Base-by-base conservation (phyloP, 2,113 vertebrate species). In the Brevimyrus niger region DNA sequence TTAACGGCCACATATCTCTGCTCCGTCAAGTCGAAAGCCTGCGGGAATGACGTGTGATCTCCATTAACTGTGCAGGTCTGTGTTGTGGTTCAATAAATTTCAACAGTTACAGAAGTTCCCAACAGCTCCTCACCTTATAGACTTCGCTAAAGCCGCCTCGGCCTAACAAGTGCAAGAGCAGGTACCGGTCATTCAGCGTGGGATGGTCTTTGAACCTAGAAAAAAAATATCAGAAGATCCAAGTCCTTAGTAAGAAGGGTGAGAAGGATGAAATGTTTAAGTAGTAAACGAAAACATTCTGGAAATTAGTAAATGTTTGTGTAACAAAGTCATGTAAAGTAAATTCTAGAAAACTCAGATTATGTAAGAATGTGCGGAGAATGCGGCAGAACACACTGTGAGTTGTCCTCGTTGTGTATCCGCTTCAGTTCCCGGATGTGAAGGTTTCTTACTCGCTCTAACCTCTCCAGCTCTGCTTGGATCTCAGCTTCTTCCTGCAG, bases 71-170 rank as follows among this genome's bases (percentile, higher is more conserved):
- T 83, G 38, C 9, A 46, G 44, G n/a, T n/a, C n/a, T n/a, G n/a
- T n/a, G n/a, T n/a, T 87, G 55, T 48, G 35, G 23, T 11, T 86
- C 2, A 27, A 86, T 10, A 86, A 0, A 27, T 27, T 27, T 4
- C 61, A 69, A 31, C 27, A 10, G 61, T 11, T 9, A 27, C 61
- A 86, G 13, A 53, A 13, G n/a, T 17, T 58, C 53, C 5, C n/a
- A 65, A 38, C 46, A 5, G 27, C 11, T 4, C 91, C 93, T 96
- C 93, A 98, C 98, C 96, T 99, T 99, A 93, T 99, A 99, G 92
- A 99, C 98, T 94, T 99, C 98, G 97, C 98, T 99, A 95, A 99
- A 99, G 92, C 98, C 98, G 1, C 98, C 98, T 96, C 97, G 96
- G 93, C 98, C 98, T 91, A 99, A 95, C 91, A 99, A 96, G 94